These are phyloP conservation scores for Phanerotoma sp. DNA, from an alignment of 2,888 invertebrate species.

Conservation along the genomic window DNA sequence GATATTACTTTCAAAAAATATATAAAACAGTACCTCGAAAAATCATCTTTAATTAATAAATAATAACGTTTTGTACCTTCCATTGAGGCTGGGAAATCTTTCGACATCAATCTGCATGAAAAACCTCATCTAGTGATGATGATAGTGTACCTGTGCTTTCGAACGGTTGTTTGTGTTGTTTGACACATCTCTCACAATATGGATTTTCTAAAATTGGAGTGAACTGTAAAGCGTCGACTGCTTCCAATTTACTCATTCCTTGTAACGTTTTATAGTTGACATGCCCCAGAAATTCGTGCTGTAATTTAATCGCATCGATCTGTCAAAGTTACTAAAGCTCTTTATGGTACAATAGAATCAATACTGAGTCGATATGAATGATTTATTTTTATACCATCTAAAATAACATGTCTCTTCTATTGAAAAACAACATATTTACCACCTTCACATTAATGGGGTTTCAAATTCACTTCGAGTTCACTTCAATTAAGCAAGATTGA, in stretches of 20 bases:
- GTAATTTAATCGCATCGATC: constrained; percentile 6
- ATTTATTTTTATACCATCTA: constrained; percentile 13
- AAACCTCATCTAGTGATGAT: constrained; percentile 2
- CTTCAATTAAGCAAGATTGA: no score
- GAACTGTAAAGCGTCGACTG: constrained; percentile 16
- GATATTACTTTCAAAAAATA: constrained; percentile 19
- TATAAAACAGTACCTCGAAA: constrained; percentile 15
- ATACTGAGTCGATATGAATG: constrained; percentile 22
- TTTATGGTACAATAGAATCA: neutral
- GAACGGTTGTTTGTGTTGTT: constrained; percentile 1
- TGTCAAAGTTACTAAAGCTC: neutral
- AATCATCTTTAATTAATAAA: constrained; percentile 19
- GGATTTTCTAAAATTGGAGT: constrained; percentile 2
- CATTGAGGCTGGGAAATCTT: constrained; percentile 1
- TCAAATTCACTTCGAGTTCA: no score
- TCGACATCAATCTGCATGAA: constrained; percentile 19
- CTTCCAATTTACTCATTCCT: constrained; percentile 11
- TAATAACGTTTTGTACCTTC: constrained; percentile 21
- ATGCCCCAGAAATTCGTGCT: constrained; percentile 25
- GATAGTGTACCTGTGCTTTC: neutral
- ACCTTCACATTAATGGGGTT: no score
- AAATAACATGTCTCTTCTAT: constrained; percentile 5
- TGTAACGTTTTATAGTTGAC: constrained; percentile 20
- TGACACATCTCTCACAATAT: constrained; percentile 10
- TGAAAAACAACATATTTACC: constrained; percentile 14